Percentiles rank a stretch among this genome's conserved stretches.
Evolutionary conservation across 2,888 invertebrate species (phyloP).

Genomic region (Hydroisotoma schaefferi): DNA sequence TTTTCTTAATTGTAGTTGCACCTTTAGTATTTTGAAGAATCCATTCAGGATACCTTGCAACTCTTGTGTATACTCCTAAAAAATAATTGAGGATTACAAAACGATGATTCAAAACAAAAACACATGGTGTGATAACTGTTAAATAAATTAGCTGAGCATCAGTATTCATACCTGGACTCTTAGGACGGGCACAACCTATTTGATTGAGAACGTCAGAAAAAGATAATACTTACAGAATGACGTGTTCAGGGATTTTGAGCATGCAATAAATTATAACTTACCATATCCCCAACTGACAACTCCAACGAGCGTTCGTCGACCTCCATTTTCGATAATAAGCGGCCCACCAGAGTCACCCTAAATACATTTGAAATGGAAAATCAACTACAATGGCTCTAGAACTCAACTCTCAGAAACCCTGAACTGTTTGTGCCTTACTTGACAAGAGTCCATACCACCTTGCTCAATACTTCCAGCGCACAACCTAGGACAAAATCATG

Average conservation of each 20-base stretch:
- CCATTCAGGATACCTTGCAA: constrained; percentile 40
- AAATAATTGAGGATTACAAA: too few relatives aligned
- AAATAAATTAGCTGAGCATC: constrained; percentile 9
- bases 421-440: constrained; percentile 4
- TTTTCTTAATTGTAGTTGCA: too few relatives aligned
- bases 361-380: background rate
- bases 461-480: constrained; percentile 17
- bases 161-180: too few relatives aligned
- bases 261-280: too few relatives aligned
- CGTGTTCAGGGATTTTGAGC: too few relatives aligned
- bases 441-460: constrained; percentile 26
- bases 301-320: constrained; percentile 41
- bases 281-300: constrained; percentile 26
- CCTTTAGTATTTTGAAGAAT: constrained; percentile 38
- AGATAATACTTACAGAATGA: background rate
- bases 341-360: constrained; percentile 30
- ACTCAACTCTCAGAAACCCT: background rate
- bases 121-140: background rate
- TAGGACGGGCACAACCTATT: constrained; percentile 33
- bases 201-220: background rate
- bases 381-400: too few relatives aligned
- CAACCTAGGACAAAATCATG: constrained; percentile 12
- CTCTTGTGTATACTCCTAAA: constrained; percentile 38
- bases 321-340: constrained; percentile 43
- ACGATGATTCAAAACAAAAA: too few relatives aligned